Base-by-base conservation (phyloP, 2,797 vertebrate species). In the Pipistrellus nathusii region DNA sequence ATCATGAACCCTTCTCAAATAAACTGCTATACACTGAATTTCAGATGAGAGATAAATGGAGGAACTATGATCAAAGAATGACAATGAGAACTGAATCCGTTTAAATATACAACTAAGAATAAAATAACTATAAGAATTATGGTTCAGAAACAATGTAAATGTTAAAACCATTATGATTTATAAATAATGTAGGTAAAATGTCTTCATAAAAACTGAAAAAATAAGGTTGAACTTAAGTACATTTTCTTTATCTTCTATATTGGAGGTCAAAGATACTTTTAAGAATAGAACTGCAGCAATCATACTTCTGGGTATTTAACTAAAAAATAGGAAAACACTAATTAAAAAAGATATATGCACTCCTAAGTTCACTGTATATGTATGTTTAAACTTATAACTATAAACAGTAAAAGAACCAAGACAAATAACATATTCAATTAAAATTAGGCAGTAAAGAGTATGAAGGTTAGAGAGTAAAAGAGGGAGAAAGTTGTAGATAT, bases 211-310 rank as follows among this genome's bases (percentile, higher is more conserved):
- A 91, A 71, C 35, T 90, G 12, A 64, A 11, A 32, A 32, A 46
- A 76, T 78, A 80, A 57, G 3, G 3, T 53, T 81, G 23, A 69
- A 20, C 17, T 80, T 80, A 82, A 21, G 20, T 15, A 85, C 2
- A 21, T 76, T 93, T 96, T 85, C 13, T 55, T 94, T 83, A 87
- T 66, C 27, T 78, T 85, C 35, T 84, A 59, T 55, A 27, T 27
- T 6, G 15, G 21, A 92, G 5, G 9, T 51, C 76, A 78, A 93
- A 68, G 8, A 23, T 66, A 83, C 4, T 30, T 25, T 59, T 30
- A 59, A 27, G 57, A 30, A 59, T 30, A 59, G 57, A 59, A 59
- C 57, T 59, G 25, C 5, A 59, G 57, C 57, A 59, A 59, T 59
- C 57, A 23, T 59, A 59, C 57, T 27, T 59, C 23, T 59, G 57